Evolutionary conservation across 2,888 invertebrate genomes (phyloP), one percentile per base, ranked within the genome.

Genomic region (Tiliacea aurago): DNA sequence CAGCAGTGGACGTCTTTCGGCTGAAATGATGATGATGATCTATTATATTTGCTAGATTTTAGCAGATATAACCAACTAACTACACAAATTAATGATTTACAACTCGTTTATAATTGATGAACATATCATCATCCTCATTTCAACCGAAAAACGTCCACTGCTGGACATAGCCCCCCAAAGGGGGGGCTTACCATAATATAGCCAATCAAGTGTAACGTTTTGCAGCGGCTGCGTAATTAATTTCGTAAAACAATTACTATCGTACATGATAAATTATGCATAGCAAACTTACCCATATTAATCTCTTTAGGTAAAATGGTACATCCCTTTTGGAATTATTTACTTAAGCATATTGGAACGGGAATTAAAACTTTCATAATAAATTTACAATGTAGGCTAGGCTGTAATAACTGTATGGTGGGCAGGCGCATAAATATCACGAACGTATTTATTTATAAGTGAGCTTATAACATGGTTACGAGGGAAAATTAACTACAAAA

Each of bases 331-430:
- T 64, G 66, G 84, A 78, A 85, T 85, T 83, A 86, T 86, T 87
- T 87, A 86, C 85, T 81, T 81, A 85, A 78, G 66, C 76, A 73
- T 81, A 86, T 85, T 84, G 85, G 73, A 69, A 70, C 66, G 56
- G 73, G 87, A 84, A 81, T 86, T 86, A 81, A 87, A 85, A 86
- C 87, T 85, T 85, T 76, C 71, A 85, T 87, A 84, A 87, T 86
- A 86, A 85, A 86, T 86, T 85, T 76, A 85, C 75, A 73, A 71
- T 80, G 53, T 73, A 78, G 71, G 76, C 71, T 74, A 78, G 66
- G 70, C 61, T 84, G 76, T 84, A 78, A 78, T 86, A 73, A 81
- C 64, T 65, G 69, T 73, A 76, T 81, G 59, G 65, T 49, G 55
- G 55, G 68, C 72, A 70, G 58, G 70, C 47, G 72, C 71, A 81